Percentiles rank a stretch among this genome's conserved stretches.
phyloP scores from a whole-genome alignment of 2,888 invertebrate genomes.

The Chorisops tibialis region DNA sequence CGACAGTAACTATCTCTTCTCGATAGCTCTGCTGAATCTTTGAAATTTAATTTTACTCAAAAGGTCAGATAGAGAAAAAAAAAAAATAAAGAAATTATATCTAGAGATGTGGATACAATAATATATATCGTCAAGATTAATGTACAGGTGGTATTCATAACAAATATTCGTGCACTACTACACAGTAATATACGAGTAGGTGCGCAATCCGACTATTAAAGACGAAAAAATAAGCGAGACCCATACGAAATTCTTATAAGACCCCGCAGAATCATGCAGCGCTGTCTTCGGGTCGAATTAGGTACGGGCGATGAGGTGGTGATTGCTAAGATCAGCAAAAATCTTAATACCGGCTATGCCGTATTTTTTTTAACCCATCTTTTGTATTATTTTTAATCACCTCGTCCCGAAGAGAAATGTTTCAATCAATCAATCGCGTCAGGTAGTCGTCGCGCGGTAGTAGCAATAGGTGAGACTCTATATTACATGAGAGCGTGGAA shows the following conservation, averaged over 20 bases:
- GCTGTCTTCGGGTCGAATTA: neutral
- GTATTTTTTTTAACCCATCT: neutral
- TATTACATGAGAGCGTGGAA: too few species aligned
- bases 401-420: neutral
- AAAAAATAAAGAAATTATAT: neutral
- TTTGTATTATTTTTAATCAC: neutral
- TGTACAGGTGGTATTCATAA: too few species aligned
- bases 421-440: slow-evolving; percentile 17
- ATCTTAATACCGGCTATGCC: too few species aligned
- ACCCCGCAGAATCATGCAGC: neutral
- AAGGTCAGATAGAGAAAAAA: slow-evolving; percentile 2
- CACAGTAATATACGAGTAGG: too few species aligned
- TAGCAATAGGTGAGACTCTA: neutral
- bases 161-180: too few species aligned
- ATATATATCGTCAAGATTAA: too few species aligned
- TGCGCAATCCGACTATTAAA: too few species aligned
- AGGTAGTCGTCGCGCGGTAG: slow-evolving; percentile 12
- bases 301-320: neutral
- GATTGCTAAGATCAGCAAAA: neutral
- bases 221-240: neutral
- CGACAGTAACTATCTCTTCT: neutral
- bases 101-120: too few species aligned
- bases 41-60: neutral
- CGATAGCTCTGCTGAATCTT: neutral
- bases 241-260: neutral